Conservation (phyloP, 30 jellyfish, hydroid and myxozoan species). For the Nemopilema nomurai region DNA sequence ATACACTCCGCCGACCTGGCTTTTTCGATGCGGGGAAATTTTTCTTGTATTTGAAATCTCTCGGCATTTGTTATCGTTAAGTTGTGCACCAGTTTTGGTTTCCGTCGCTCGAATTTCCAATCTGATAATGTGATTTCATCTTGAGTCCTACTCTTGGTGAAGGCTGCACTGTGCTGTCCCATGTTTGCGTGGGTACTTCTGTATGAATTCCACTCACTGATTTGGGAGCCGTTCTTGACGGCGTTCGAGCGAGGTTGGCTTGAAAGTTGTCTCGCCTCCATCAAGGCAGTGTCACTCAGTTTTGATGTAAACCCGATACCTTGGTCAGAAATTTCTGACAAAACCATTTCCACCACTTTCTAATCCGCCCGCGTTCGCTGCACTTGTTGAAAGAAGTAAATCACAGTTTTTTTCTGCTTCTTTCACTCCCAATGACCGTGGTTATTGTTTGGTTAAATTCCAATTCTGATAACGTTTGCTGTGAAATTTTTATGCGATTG, state of each 20-base stretch:
- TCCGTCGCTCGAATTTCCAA: background rate
- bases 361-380: background rate
- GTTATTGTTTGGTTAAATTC: background rate
- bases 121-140: background rate
- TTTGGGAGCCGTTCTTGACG: background rate
- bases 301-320: background rate
- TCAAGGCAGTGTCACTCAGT: background rate
- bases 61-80: background rate
- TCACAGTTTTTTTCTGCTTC: background rate
- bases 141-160: background rate
- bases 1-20: slow-evolving; percentile 14
- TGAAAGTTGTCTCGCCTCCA: background rate
- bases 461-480: background rate
- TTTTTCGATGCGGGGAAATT: slow-evolving; percentile 6
- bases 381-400: background rate
- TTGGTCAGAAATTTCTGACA: background rate
- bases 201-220: background rate
- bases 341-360: background rate
- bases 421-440: background rate
- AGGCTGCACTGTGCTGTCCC: background rate
- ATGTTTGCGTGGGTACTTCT: background rate
- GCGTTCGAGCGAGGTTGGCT: background rate
- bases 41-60: background rate
- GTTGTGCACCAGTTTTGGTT: background rate
- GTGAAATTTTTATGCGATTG: background rate